Conservation (phyloP, 2,113 vertebrate species). For the Aix galericulata region DNA sequence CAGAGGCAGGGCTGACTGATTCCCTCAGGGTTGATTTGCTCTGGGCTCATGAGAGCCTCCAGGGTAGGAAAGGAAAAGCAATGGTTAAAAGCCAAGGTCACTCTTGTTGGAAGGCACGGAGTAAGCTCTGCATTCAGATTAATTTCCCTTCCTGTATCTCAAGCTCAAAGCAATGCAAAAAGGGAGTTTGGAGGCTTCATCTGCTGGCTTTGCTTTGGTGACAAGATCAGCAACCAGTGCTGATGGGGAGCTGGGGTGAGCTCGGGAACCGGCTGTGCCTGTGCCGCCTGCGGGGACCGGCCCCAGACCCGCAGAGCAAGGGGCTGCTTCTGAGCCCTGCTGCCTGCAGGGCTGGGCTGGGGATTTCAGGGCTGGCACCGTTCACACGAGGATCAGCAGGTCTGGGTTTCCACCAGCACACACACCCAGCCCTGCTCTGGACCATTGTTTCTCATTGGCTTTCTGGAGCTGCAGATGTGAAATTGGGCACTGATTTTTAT, state of each 20-base stretch:
- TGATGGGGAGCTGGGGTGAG: no score
- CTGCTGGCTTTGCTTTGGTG: background rate
- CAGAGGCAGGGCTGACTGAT: background rate
- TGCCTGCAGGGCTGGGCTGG: background rate
- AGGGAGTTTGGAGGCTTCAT: background rate
- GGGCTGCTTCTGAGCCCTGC: background rate
- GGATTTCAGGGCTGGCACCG: background rate
- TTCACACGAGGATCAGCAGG: rapidly evolving
- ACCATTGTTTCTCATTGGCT: background rate
- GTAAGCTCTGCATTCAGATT: background rate
- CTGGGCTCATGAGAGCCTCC: background rate
- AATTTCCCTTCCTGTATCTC: background rate
- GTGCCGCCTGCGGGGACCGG: rapidly evolving
- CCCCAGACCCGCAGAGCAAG: background rate
- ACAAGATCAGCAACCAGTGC: background rate
- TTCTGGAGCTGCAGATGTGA: background rate
- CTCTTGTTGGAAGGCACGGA: background rate
- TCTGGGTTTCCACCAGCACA: background rate
- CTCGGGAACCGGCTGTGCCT: rapidly evolving
- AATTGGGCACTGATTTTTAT: background rate
- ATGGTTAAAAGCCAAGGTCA: background rate
- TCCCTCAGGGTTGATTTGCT: background rate
- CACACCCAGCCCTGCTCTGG: background rate
- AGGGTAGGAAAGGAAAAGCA: background rate
- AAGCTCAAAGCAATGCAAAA: background rate